Evolutionary conservation across 2,797 vertebrate genomes (phyloP), one percentile per base, ranked within the genome.

Genomic region (Hippocampus kuda): DNA sequence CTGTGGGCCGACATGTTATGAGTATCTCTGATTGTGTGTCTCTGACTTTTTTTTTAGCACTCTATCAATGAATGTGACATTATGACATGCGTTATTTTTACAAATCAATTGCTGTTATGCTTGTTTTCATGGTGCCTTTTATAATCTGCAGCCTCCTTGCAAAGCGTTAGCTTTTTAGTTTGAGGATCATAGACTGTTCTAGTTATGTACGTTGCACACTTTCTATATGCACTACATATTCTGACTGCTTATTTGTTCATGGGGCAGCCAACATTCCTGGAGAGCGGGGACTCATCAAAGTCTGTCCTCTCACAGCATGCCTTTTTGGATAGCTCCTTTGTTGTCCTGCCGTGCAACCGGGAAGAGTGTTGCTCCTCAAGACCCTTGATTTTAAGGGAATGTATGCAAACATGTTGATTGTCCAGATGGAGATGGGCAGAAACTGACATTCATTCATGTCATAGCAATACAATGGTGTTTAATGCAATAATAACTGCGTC

Each of bases 231-330:
- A 71, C 57, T 69, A 46, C 70, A 77, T 77, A 75, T 70, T 68
- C 68, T 61, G 68, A 27, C 46, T 79, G 84, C 84, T 84, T 88
- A 74, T 88, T 86, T 86, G 75, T 74, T n/a, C 42, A 75, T 54
- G 61, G 72, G 70, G 76, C 67, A 75, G 83, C 79, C n/a, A n/a
- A 75, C 83, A 87, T 86, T 89, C 84, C 80, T 83, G 79, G 78
- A 77, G 73, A 27, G 64, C 42, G 3, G 81, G 82, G 82, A 76
- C 22, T 83, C 65, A 6, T 64, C 42, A 13, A 44, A 71, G 77
- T 68, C 79, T 68, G 64, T 67, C 67, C 79, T 63, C 65, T 79
- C 70, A 72, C 81, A 76, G 73, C 76, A 75, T 77, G 77, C n/a
- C 65, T 62, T 81, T 74, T 86, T 87, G 84, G 73, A 77, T 69